phyloP scores from a whole-genome alignment of 30 jellyfish, hydroid and myxozoan species.

The Turritopsis rubra region DNA sequence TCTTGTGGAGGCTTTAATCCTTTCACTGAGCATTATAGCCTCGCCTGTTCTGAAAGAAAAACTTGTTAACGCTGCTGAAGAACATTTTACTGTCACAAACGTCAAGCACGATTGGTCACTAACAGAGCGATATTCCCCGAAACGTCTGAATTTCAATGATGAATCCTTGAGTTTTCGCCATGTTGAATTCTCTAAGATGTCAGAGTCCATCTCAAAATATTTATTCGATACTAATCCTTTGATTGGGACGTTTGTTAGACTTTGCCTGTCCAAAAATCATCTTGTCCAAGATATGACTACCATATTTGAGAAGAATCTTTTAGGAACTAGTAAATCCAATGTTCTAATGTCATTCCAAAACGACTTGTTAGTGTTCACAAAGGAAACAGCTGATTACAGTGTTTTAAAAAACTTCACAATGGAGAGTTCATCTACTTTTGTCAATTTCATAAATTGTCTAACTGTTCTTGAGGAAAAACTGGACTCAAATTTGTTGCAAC shows the following conservation, averaged over 20 bases:
- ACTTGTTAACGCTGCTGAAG: slow-evolving; percentile 9
- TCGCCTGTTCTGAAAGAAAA: slow-evolving; percentile 13
- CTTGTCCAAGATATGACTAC: background rate
- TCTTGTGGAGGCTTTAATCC: background rate
- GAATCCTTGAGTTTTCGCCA: background rate
- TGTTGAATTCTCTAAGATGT: background rate
- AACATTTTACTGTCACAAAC: slow-evolving; percentile 1
- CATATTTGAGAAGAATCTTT: slow-evolving; percentile 2
- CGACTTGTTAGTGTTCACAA: background rate
- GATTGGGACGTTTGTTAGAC: slow-evolving; percentile 42
- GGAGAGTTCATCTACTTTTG: slow-evolving; percentile 3
- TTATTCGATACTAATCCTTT: slow-evolving; percentile 54
- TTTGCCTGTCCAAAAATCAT: slow-evolving; percentile 6
- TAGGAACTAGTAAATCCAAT: background rate
- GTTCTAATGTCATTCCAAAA: slow-evolving; percentile 4
- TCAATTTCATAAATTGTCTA: background rate
- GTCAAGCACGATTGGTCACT: slow-evolving; percentile 14
- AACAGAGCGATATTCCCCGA: background rate
- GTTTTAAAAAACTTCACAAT: slow-evolving; percentile 8
- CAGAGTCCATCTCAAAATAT: slow-evolving; percentile 52
- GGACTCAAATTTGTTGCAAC: background rate
- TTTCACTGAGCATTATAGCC: background rate
- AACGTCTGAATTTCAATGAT: background rate
- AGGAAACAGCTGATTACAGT: background rate
- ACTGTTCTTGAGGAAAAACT: background rate